Evolutionary conservation across 1,140 invertebrate genomes (phyloP).

Genomic region (Copidosoma floridanum): DNA sequence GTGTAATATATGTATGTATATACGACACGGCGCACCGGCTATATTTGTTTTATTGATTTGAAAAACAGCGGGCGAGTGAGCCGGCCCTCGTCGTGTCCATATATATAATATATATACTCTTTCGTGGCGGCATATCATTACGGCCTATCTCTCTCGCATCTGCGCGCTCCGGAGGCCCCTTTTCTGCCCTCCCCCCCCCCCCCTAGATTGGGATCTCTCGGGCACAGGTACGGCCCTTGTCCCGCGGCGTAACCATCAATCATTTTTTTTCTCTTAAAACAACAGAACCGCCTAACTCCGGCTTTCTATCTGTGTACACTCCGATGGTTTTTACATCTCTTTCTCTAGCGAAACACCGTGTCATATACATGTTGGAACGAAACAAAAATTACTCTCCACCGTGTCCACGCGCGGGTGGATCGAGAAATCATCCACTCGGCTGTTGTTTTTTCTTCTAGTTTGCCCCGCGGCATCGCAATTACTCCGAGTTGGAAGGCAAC

Average conservation of each 20-base stretch:
- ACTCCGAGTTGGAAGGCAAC: too few relatives aligned
- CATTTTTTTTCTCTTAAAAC: conserved; percentile 13
- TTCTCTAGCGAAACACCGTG: too few relatives aligned
- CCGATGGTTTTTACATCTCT: too few relatives aligned
- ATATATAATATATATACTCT: not conserved
- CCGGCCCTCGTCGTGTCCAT: not conserved
- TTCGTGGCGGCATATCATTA: conserved; percentile 17
- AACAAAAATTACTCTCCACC: too few relatives aligned
- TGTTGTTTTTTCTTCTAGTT: too few relatives aligned
- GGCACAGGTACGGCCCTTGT: conserved; percentile 6
- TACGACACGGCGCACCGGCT: conserved; percentile 16
- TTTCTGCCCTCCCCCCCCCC: conserved; percentile 20
- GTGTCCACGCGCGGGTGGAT: too few relatives aligned
- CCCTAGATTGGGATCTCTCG: conserved; percentile 19
- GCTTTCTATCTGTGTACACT: too few relatives aligned
- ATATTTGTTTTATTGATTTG: conserved; percentile 37
- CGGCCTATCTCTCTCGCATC: conserved; percentile 13
- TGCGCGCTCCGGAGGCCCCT: not conserved
- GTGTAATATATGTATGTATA: too few relatives aligned
- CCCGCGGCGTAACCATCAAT: conserved; percentile 16
- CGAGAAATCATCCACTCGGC: too few relatives aligned
- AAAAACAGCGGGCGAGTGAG: not conserved
- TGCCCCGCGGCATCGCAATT: too few relatives aligned
- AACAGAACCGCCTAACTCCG: too few relatives aligned
- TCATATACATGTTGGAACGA: too few relatives aligned